Conservation (phyloP, 2,113 vertebrate genomes). For the Peucedramus taeniatus region DNA sequence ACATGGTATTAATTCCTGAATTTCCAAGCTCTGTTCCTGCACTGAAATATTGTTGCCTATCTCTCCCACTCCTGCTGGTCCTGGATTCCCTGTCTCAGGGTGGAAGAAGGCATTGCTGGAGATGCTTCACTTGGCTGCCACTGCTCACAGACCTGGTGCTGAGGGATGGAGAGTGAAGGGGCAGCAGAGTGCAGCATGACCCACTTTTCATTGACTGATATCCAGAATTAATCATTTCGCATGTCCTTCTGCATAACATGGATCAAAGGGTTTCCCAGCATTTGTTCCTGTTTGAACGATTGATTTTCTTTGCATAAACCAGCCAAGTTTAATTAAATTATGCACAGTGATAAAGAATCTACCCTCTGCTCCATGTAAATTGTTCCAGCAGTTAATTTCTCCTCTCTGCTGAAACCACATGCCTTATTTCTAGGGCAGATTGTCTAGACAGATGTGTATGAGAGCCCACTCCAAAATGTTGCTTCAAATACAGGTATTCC, state of each 20-base stretch:
- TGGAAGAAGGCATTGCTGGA: neutral
- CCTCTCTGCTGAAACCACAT: neutral
- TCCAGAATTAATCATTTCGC: neutral
- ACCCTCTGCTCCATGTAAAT: neutral
- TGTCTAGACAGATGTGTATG: neutral
- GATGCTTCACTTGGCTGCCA: neutral
- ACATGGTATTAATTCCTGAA: conserved; percentile 8
- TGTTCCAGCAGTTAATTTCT: neutral
- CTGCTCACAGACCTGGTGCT: neutral
- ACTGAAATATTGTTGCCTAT: neutral
- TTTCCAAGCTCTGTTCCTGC: neutral
- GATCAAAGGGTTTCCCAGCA: neutral
- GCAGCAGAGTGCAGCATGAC: neutral
- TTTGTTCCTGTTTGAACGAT: neutral
- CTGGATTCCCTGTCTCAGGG: neutral
- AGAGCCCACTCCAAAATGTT: neutral
- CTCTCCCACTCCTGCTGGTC: neutral
- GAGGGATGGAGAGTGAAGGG: neutral
- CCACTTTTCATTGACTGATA: neutral
- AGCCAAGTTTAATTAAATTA: neutral
- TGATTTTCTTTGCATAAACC: neutral
- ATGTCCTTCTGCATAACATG: neutral
- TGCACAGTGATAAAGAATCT: neutral
- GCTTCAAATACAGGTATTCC: neutral
- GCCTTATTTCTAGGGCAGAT: neutral